Evolutionary conservation across 1,140 invertebrate species (phyloP), one percentile per base, ranked within the genome.

Genomic region (Procambarus clarkii): DNA sequence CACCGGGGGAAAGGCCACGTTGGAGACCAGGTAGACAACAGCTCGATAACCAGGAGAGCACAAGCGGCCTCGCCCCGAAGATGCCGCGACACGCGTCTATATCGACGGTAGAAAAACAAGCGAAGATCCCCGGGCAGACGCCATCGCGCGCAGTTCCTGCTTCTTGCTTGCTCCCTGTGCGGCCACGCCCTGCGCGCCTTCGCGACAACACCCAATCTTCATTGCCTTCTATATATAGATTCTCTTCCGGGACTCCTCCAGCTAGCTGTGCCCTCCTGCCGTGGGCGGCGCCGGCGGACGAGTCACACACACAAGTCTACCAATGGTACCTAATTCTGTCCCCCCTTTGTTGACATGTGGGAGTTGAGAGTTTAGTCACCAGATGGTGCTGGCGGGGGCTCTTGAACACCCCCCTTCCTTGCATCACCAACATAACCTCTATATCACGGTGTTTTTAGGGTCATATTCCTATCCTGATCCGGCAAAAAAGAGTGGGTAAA

Each of bases 61-160:
- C 50, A 54, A 54, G 50, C 50, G n/a, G n/a, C 50, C 13, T 11
- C 50, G 50, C 50, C 50, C 50, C 50, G 60, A 18, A 64, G 60
- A 64, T 15, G 60, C 18, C 18, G 60, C 18, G 60, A 64, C 24
- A 74, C 69, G 34, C 69, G n/a, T 34, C 18, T 13, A n/a, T 34
- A 34, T 21, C 24, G 4, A 4, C 69, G 4, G 5, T n/a, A 74
- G 15, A 15, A 74, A 74, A 24, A 74, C 2, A 13, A 64, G 11
- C 4, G 69, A 74, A n/a, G 69, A 74, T 74, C 69, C 69, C 15
- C 69, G n/a, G n/a, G 69, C 69, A 74, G 69, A 74, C 69, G 69
- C 24, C 34, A 21, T 24, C 24, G 69, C 13, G 5, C n/a, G 5
- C 24, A 74, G 69, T 74, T 74, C 69, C 69, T 74, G 69, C 69